Percentiles rank a stretch among this genome's conserved stretches.
These are phyloP conservation scores for Amiota communis DNA, from an alignment of 2,888 invertebrate species.

Conservation along the genomic window DNA sequence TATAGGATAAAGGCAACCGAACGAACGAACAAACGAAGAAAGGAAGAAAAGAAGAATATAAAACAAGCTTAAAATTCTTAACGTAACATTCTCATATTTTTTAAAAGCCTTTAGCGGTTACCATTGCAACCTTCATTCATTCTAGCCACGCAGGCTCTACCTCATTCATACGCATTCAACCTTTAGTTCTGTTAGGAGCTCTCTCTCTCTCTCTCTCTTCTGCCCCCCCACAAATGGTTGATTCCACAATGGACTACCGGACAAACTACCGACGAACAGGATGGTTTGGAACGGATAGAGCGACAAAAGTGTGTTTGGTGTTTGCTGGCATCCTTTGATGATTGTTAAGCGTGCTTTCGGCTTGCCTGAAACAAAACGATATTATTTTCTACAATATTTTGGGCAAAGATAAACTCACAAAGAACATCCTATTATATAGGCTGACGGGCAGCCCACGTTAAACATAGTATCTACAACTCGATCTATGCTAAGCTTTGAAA, in stretches of 20 bases:
- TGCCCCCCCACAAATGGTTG: neutral
- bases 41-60: neutral
- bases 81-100: constrained; percentile 30
- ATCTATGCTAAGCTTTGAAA: constrained; percentile 19
- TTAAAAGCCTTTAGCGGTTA: constrained; percentile 25
- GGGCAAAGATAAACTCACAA: constrained; percentile 12
- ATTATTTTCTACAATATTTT: constrained; percentile 24
- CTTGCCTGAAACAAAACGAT: constrained; percentile 7
- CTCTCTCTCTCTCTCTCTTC: neutral
- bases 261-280: neutral
- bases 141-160: neutral
- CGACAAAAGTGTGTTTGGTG: neutral
- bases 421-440: neutral
- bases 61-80: constrained; percentile 25
- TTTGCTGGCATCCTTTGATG: constrained; percentile 8
- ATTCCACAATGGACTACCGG: neutral
- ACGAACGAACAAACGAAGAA: neutral
- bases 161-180: neutral
- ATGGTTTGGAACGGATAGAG: neutral
- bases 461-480: constrained; percentile 5
- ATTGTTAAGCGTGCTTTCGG: too few relatives aligned
- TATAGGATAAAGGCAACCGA: neutral
- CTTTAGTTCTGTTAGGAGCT: neutral
- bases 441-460: neutral
- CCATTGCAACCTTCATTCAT: neutral